Percentiles rank a stretch among this genome's conserved stretches.
These are phyloP conservation scores for Heliothis virescens DNA, from an alignment of 1,140 invertebrate genomes.

Conservation along the genomic window DNA sequence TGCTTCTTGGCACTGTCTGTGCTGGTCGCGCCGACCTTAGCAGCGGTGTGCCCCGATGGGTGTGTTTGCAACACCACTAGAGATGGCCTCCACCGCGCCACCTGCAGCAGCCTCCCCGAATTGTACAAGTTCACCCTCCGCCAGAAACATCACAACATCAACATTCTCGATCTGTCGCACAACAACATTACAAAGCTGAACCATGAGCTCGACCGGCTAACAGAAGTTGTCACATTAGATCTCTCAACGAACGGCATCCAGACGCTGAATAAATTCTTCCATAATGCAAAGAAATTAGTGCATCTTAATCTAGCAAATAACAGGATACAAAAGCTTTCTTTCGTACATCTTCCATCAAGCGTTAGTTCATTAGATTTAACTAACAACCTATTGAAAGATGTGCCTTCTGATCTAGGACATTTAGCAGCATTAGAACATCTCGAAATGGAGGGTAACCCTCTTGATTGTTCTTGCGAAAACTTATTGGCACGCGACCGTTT, in stretches of 20 bases:
- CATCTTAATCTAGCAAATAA: slow-evolving; percentile 87
- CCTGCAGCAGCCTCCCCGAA: slow-evolving; percentile 76
- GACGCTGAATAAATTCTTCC: slow-evolving; percentile 86
- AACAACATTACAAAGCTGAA: slow-evolving; percentile 86
- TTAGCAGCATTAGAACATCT: slow-evolving; percentile 86
- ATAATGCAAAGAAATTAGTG: slow-evolving; percentile 86
- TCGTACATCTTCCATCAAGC: slow-evolving; percentile 86
- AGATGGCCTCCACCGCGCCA: slow-evolving; percentile 78
- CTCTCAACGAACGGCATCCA: slow-evolving; percentile 87
- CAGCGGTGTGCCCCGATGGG: slow-evolving; percentile 75
- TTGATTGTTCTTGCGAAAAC: slow-evolving; percentile 88
- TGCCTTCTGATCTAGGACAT: slow-evolving; percentile 86
- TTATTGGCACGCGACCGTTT: slow-evolving; percentile 86
- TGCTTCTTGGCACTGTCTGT: slow-evolving; percentile 70
- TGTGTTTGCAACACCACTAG: slow-evolving; percentile 79
- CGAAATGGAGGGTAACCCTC: slow-evolving; percentile 86
- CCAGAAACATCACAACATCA: slow-evolving; percentile 85
- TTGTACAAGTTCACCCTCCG: slow-evolving; percentile 82
- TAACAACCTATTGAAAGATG: slow-evolving; percentile 86
- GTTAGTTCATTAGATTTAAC: slow-evolving; percentile 88
- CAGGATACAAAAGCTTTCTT: slow-evolving; percentile 83
- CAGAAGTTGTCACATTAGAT: slow-evolving; percentile 86
- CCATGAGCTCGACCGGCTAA: slow-evolving; percentile 86
- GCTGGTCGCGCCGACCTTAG: slow-evolving; percentile 67
- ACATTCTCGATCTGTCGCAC: slow-evolving; percentile 87